A percentile compares a stretch with the other conserved stretches of the same genome.
phyloP scores from a whole-genome alignment of 23 tunicate species.

The Halocynthia aurantium region DNA sequence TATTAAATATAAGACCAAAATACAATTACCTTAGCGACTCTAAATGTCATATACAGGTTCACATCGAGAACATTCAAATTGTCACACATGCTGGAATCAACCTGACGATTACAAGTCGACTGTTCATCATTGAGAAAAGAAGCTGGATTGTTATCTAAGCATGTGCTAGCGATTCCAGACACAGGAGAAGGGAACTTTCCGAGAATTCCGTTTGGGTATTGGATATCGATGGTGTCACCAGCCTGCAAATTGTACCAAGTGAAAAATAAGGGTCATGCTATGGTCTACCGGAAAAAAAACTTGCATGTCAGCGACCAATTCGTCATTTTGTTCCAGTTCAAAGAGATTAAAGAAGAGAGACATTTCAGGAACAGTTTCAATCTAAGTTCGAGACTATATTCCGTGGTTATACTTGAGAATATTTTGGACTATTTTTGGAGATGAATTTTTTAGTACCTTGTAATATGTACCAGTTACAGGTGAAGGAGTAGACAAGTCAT shows the following conservation, averaged over 20 bases:
- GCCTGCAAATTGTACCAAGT: background rate
- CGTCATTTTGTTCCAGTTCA: background rate
- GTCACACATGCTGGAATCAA: background rate
- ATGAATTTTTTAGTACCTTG: constrained; percentile 31
- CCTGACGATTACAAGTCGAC: constrained; percentile 24
- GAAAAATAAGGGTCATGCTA: background rate
- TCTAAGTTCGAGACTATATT: background rate
- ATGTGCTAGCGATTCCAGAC: constrained; percentile 23
- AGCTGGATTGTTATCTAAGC: constrained; percentile 47
- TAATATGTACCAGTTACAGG: constrained; percentile 5
- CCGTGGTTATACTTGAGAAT: constrained; percentile 3
- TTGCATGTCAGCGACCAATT: background rate
- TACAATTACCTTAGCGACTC: too few species aligned
- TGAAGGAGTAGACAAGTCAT: constrained; percentile 18
- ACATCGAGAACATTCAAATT: too few species aligned
- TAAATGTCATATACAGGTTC: too few species aligned
- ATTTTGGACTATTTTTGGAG: background rate
- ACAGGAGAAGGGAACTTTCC: constrained; percentile 8
- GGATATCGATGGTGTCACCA: constrained; percentile 19
- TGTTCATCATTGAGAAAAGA: constrained; percentile 18
- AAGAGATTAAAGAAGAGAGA: background rate
- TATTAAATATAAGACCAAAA: too few species aligned
- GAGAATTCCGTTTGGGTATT: constrained; percentile 19
- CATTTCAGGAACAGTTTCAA: background rate
- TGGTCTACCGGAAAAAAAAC: too few species aligned